A percentile compares a stretch with the other conserved stretches of the same genome.
These are phyloP conservation scores for Nesogale talazaci DNA, from an alignment of 2,113 vertebrate genomes.

Conservation along the genomic window DNA sequence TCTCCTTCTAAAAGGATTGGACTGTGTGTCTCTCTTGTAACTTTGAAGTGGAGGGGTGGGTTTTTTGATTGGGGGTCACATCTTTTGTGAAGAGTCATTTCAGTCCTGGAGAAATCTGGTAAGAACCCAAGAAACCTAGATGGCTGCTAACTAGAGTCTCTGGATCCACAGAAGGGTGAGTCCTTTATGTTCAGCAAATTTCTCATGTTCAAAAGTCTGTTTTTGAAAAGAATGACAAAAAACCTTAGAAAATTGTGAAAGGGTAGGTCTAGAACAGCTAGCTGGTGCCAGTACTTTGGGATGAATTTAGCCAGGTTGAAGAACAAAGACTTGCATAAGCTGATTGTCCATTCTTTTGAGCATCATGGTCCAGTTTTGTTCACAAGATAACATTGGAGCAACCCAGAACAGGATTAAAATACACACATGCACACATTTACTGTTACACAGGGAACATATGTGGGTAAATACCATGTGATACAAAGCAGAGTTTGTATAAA, in stretches of 20 bases:
- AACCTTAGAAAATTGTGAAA: conserved; percentile 49
- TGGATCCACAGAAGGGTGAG: not conserved
- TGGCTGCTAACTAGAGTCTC: not conserved
- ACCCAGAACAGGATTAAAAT: not conserved
- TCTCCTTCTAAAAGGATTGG: not conserved
- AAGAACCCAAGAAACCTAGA: not conserved
- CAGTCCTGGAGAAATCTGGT: not conserved
- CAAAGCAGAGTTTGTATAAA: not conserved
- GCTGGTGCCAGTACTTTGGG: not conserved
- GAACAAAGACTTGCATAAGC: not conserved
- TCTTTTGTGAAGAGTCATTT: not conserved
- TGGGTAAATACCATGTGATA: not conserved
- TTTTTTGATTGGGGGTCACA: not conserved
- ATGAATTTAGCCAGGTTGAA: conserved; percentile 28
- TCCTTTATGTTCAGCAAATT: not conserved
- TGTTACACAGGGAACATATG: not conserved
- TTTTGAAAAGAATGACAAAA: conserved; percentile 25
- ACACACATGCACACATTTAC: not conserved
- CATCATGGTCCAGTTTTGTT: conserved; percentile 1
- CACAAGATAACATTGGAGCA: conserved; percentile 7
- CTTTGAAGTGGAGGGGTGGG: not conserved
- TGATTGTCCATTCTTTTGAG: not conserved
- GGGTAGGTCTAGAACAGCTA: not conserved
- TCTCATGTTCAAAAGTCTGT: not conserved
- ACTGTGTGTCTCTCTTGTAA: not conserved